These are phyloP conservation scores for Pseudomyrmex gracilis DNA, from an alignment of 1,140 invertebrate genomes.

Conservation along the genomic window DNA sequence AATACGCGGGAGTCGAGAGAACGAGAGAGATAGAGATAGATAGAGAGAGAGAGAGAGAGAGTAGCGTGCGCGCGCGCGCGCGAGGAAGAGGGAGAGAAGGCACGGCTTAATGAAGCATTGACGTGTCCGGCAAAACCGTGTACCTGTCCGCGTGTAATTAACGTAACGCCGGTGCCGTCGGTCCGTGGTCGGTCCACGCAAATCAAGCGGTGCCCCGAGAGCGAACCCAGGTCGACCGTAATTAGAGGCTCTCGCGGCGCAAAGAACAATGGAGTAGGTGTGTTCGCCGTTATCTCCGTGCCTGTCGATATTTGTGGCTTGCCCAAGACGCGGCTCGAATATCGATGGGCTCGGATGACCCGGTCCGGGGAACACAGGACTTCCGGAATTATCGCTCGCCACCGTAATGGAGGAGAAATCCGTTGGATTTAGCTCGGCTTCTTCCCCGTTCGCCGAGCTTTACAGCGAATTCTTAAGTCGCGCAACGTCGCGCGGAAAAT, in stretches of 20 bases:
- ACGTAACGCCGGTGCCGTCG: conserved; percentile 74
- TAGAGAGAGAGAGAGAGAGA: too few relatives aligned
- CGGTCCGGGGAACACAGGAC: conserved; percentile 14
- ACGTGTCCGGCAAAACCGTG: conserved; percentile 68
- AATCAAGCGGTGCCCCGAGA: conserved; percentile 73
- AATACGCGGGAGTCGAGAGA: conserved; percentile 49
- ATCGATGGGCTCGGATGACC: conserved; percentile 51
- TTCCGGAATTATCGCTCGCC: conserved; percentile 35
- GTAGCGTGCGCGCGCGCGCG: background rate
- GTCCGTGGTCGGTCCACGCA: conserved; percentile 71
- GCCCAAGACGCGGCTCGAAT: conserved; percentile 54
- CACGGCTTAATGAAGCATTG: conserved; percentile 79
- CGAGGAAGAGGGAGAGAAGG: background rate
- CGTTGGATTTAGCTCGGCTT: background rate
- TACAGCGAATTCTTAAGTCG: background rate
- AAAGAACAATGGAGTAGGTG: conserved; percentile 68
- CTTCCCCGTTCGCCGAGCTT: background rate
- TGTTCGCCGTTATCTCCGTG: conserved; percentile 50
- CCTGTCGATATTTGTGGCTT: conserved; percentile 59
- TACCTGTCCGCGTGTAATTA: conserved; percentile 78
- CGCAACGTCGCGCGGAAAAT: background rate
- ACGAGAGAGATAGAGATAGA: too few relatives aligned
- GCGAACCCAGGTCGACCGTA: conserved; percentile 55
- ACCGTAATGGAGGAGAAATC: conserved; percentile 3
- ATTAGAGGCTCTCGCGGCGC: conserved; percentile 73